Base-by-base conservation (phyloP, 30 jellyfish, hydroid and myxozoan genomes). In the Aurelia aurita region DNA sequence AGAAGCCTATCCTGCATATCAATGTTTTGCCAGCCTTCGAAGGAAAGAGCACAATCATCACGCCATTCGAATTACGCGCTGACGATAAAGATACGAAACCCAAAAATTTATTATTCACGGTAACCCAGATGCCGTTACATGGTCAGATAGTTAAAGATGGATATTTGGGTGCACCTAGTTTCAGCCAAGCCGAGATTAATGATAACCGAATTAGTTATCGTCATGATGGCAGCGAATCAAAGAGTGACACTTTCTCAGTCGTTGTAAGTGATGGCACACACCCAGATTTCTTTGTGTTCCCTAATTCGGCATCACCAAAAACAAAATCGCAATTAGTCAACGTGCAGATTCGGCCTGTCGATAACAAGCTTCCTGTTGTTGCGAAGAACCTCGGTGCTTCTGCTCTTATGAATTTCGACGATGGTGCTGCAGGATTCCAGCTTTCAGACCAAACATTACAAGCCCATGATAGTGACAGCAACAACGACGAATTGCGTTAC, bases 51-150 rank as follows among this genome's bases (percentile, higher is more conserved):
- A 76, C 96, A 1, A 51, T 89, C 27, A 89, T 95, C 66, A 95
- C 99, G 3, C 97, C 99, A 13, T 89, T 89, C 28, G 99, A 95
- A 67, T 55, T 95, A 39, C 72, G 89, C 12, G 98, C 99, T 21
- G 91, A 68, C 16, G 98, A 95, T 85, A 81, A 80, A 27, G 99
- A 95, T 57, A 88, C 97, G n/a, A 79, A 72, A 58, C 82, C 95
- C 5, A 61, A 70, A 31, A 32, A 85, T 34, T 29, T 95, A 39
- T 34, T 55, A 16, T 95, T 77, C 59, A 74, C 91, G 25, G 90
- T 95, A 3, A 72, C 85, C 18, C 93, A 80, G 25, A 83, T 76
- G 16, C 99, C 99, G 23, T 82, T 77, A 26, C 97, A 89, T 58
- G 99, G 99, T 1, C 80, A 25, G 26, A 47, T 95, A 12, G 69